phyloP scores from a whole-genome alignment of 2,797 vertebrate genomes.

The Gallinago solitaria region DNA sequence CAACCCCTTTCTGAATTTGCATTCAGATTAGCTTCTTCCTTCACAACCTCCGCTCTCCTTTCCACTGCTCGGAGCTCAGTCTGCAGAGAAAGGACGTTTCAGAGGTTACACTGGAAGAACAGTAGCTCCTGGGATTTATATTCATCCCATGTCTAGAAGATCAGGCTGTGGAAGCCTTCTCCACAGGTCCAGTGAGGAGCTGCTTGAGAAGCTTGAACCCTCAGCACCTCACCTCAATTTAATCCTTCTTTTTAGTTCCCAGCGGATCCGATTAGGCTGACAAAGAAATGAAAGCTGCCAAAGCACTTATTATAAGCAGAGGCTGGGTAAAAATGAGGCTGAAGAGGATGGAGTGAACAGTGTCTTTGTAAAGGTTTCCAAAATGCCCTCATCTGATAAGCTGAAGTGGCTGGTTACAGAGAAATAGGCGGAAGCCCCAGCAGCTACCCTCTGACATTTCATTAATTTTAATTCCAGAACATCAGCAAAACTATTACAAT shows the following conservation, averaged over 20 bases:
- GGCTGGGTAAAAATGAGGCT: background rate
- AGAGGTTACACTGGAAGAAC: background rate
- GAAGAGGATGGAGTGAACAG: background rate
- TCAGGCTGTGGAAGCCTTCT: background rate
- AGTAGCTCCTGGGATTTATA: background rate
- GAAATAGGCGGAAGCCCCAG: conserved; percentile 5
- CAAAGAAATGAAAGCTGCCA: conserved; percentile 32
- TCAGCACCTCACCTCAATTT: conserved; percentile 1
- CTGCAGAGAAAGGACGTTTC: background rate
- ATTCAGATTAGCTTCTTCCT: background rate
- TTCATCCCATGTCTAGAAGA: background rate
- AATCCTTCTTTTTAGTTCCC: conserved; percentile 23
- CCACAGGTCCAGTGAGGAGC: background rate
- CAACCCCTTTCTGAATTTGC: background rate
- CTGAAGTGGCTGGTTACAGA: background rate
- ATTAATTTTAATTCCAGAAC: conserved; percentile 26
- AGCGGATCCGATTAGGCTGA: conserved; percentile 55
- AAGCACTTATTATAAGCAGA: background rate
- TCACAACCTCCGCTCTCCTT: background rate
- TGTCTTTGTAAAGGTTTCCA: conserved; percentile 13
- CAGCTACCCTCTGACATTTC: background rate
- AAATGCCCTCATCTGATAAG: background rate
- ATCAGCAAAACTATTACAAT: background rate
- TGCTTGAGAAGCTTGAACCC: background rate
- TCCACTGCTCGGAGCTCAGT: background rate